phyloP scores from a whole-genome alignment of 2,797 vertebrate species.

The Huso huso region DNA sequence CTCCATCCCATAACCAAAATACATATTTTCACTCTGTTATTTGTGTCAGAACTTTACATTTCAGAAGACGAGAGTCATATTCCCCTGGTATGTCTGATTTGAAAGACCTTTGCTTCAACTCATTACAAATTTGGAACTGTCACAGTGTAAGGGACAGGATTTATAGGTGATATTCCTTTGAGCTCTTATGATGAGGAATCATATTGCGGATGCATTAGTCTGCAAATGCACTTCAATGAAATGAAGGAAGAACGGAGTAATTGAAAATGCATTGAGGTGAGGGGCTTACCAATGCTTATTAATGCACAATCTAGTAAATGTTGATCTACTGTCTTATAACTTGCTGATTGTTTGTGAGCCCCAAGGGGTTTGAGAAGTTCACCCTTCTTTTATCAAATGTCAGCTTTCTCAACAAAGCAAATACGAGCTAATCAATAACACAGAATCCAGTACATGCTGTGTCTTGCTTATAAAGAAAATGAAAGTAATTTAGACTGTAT shows the following conservation, averaged over 20 bases:
- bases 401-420: constrained; percentile 8
- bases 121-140: constrained; percentile 9
- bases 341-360: constrained; percentile 5
- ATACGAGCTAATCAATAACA: background rate
- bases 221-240: constrained; percentile 16
- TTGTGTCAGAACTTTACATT: constrained; percentile 6
- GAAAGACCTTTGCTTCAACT: constrained; percentile 8
- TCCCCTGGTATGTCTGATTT: constrained; percentile 1
- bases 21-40: constrained; percentile 4
- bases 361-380: background rate
- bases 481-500: background rate
- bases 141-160: constrained; percentile 9
- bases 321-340: constrained; percentile 7
- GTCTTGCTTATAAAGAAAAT: background rate
- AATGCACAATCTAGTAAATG: constrained; percentile 16
- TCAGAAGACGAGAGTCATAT: background rate
- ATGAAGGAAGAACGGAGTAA: constrained; percentile 6
- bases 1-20: background rate
- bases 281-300: background rate
- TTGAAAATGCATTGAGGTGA: constrained; percentile 12
- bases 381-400: constrained; percentile 6
- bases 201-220: constrained; percentile 13
- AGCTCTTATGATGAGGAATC: background rate
- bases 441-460: background rate
- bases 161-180: constrained; percentile 11